Evolutionary conservation across 2,888 invertebrate species (phyloP).

Genomic region (Dascillus cervinus): DNA sequence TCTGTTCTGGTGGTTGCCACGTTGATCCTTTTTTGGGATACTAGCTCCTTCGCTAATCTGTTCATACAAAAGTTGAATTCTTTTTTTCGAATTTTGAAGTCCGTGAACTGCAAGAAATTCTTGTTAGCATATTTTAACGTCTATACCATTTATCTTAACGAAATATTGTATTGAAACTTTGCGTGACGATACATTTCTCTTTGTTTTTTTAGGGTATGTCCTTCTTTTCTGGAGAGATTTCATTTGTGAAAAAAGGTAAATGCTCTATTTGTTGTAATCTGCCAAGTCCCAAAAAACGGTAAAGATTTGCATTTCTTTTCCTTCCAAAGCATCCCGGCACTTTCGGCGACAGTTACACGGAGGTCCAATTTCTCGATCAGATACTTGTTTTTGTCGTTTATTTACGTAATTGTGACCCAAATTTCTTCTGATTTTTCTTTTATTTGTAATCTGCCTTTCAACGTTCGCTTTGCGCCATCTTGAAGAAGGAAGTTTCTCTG

Average conservation of each 20-base stretch:
- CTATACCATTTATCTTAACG: constrained; percentile 12
- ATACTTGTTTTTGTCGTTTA: too few relatives aligned
- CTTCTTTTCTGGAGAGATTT: constrained; percentile 10
- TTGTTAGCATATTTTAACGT: constrained; percentile 12
- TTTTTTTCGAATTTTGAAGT: constrained; percentile 10
- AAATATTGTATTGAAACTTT: constrained; percentile 10
- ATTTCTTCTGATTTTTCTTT: constrained; percentile 3
- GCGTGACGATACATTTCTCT: constrained; percentile 8
- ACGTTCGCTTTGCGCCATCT: constrained; percentile 2
- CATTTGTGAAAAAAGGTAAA: too few relatives aligned
- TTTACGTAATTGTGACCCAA: constrained; percentile 1
- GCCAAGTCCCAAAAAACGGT: too few relatives aligned
- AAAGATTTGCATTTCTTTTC: too few relatives aligned
- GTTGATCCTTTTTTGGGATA: constrained; percentile 9
- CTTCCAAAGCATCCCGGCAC: too few relatives aligned
- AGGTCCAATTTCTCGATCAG: neutral
- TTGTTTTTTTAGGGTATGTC: constrained; percentile 12
- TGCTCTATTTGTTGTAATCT: constrained; percentile 3
- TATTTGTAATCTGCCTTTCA: neutral
- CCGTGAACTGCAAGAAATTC: constrained; percentile 16
- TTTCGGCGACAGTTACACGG: too few relatives aligned
- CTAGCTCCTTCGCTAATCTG: constrained; percentile 10
- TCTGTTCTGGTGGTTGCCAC: constrained; percentile 13
- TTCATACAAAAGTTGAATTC: constrained; percentile 9
- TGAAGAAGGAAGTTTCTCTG: constrained; percentile 4